Evolutionary conservation across 2,888 invertebrate genomes (phyloP), one percentile per base, ranked within the genome.

Genomic region (Cephus pulcher): DNA sequence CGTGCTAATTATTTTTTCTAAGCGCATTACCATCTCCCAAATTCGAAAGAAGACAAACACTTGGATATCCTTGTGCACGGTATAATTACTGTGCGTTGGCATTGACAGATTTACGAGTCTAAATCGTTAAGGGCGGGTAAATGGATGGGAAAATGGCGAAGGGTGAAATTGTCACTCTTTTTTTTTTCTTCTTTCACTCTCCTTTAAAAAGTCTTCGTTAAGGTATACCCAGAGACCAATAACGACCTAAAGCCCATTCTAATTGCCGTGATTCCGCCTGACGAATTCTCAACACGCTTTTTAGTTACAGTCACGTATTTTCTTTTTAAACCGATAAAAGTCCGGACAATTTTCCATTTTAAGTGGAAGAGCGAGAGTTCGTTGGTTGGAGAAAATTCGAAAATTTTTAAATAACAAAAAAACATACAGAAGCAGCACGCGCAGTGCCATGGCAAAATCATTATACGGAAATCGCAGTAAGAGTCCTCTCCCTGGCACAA

Each of bases 71-170:
- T 23, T 56, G 23, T 56, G 23, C 56, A 56, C 9, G 56, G 56
- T 23, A 56, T 23, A 56, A 56, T 56, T 56, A 56, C 23, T 9
- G 23, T 56, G 23, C 23, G 23, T 23, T 56, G 56, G 56, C 23
- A 56, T 23, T 56, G 56, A 56, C 23, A 56, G 56, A 56, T 56
- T 23, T 56, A 56, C 56, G 56, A 56, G 56, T 56, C 56, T 9
- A 23, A 56, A 56, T 56, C 56, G 56, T 56, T 56, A 56, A 56
- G 56, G 23, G 56, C 23, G 56, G 56, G 9, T 56, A 56, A 56
- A 56, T 56, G 23, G 56, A 56, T 56, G 56, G 56, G n/a, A 69
- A 69, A 56, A 40, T 73, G 74, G 30, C 34, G 30, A 78, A 71
- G 68, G 69, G 34, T 37, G n/a, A 76, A 70, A 76, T 73, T 71